Evolutionary conservation across 2,113 vertebrate species (phyloP), one percentile per base, ranked within the genome.

Genomic region (Cranoglanis bouderius): DNA sequence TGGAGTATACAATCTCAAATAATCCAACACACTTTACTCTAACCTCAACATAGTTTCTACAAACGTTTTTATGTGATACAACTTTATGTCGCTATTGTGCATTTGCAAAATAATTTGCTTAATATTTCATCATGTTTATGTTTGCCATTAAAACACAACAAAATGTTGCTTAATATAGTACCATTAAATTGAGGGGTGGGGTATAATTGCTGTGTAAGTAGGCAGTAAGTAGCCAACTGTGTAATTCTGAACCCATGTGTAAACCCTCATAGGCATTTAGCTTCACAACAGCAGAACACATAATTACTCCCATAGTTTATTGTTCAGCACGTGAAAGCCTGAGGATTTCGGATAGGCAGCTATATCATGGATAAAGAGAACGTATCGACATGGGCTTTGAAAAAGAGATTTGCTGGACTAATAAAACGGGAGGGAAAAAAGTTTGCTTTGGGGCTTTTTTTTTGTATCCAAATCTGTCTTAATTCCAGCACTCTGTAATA

Each of bases 251-350:
- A 70, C 70, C 51, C 40, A 70, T 89, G 67, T 89, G 88, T 90
- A 91, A 90, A 83, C 65, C 63, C 82, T 75, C 72, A 24, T 21
- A 87, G 51, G 88, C 57, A 81, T 89, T 87, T 61, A 87, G 83
- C 78, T 80, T 90, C 78, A 86, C 88, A 88, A 89, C 57, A 80
- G 88, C 78, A 84, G 87, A 81, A 46, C 70, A 88, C 84, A 81
- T 88, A 90, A 92, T 92, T 89, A 89, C 78, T 74, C 70, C 88
- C 78, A 63, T 78, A 61, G 78, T 89, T 88, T 90, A 88, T 89
- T 90, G 82, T 85, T 63, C 63, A 77, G 75, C 51, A 77, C 40
- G 67, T 32, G 38, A 88, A 75, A 65, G 26, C 53, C 67, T 14
- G 53, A 55, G 46, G 19, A 43, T 87, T 51, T 53, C 16, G 29